Evolutionary conservation across 2,113 vertebrate species (phyloP).

Genomic region (Sinocyclocheilus anshuiensis): DNA sequence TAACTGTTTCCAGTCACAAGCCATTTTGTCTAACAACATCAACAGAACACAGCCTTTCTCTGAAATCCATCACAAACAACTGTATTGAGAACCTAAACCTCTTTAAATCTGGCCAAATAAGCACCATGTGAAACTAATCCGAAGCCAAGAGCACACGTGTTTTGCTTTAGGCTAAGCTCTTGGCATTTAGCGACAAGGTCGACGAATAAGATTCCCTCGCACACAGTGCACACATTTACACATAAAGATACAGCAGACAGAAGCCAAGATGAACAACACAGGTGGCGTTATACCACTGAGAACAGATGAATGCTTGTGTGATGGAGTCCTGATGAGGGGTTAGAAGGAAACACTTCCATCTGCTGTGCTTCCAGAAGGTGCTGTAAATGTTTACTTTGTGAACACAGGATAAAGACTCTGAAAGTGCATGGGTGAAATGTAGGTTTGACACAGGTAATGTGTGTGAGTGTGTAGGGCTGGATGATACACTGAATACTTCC

Average conservation of each 20-base stretch:
- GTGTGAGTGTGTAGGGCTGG: background rate
- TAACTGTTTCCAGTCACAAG: background rate
- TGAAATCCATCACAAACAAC: background rate
- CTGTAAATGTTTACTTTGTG: conserved; percentile 22
- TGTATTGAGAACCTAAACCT: background rate
- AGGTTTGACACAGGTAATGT: background rate
- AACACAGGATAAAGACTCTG: background rate
- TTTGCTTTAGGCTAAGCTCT: background rate
- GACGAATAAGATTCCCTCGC: background rate
- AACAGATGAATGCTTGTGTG: conserved; percentile 14
- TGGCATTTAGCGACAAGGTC: background rate
- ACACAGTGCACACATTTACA: background rate
- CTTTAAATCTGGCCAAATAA: background rate
- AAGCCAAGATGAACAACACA: background rate
- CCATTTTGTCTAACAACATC: too few relatives aligned
- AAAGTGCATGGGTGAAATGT: background rate
- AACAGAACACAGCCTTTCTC: too few relatives aligned
- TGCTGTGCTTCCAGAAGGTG: conserved; percentile 16
- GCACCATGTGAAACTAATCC: background rate
- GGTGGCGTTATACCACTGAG: background rate
- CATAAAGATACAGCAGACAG: conserved; percentile 9
- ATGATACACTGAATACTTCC: background rate
- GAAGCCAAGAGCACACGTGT: background rate
- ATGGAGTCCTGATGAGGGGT: background rate
- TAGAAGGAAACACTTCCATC: conserved; percentile 29